phyloP scores from a whole-genome alignment of 2,113 vertebrate genomes.

The Rhagologus leucostigma region DNA sequence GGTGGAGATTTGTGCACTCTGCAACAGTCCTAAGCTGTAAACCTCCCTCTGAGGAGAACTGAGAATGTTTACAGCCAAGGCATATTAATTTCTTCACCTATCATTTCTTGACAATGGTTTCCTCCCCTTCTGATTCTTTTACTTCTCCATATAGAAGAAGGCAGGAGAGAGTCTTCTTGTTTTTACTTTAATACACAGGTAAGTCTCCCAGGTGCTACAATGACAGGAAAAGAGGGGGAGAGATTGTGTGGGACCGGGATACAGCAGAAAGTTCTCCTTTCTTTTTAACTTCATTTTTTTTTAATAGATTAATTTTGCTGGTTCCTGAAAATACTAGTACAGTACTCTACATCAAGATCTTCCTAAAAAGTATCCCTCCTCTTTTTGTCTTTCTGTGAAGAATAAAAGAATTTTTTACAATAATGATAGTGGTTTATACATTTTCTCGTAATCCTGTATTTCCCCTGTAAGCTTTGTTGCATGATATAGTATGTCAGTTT shows the following conservation, averaged over 20 bases:
- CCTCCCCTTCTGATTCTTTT: neutral
- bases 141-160: neutral
- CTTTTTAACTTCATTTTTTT: neutral
- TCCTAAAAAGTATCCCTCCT: conserved; percentile 1
- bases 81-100: neutral
- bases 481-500: conserved; percentile 51
- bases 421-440: conserved; percentile 26
- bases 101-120: neutral
- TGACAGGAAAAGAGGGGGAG: neutral
- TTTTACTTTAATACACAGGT: neutral
- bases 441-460: conserved; percentile 27
- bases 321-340: neutral
- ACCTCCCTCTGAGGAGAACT: neutral
- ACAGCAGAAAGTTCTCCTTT: neutral
- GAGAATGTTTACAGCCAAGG: neutral
- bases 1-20: neutral
- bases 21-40: neutral
- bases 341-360: neutral
- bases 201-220: neutral
- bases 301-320: neutral
- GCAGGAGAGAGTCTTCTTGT: neutral
- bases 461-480: conserved; percentile 31
- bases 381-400: conserved; percentile 41
- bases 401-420: conserved; percentile 47
- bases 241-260: neutral